Conservation (phyloP, 2,888 invertebrate genomes). For the Petrophora chlorosata region DNA sequence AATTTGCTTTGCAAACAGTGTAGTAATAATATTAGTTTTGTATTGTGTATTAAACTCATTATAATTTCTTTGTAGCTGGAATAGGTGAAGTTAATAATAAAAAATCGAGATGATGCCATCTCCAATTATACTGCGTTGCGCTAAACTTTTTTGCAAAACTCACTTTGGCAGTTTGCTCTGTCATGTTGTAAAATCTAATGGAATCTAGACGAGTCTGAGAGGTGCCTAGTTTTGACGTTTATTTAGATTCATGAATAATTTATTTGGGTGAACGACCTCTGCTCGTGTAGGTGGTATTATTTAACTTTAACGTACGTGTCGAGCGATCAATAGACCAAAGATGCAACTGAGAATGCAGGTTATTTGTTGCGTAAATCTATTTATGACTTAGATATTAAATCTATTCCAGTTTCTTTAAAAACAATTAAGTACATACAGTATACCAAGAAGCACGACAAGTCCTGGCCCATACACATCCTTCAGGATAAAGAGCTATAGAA, state of each 20-base stretch:
- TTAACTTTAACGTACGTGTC: conserved; percentile 17
- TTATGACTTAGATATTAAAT: too few species aligned
- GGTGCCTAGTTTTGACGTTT: conserved; percentile 26
- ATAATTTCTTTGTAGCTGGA: too few species aligned
- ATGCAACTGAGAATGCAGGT: not conserved
- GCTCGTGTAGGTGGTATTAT: conserved; percentile 40
- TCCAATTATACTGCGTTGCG: conserved; percentile 51
- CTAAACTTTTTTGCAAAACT: conserved; percentile 57
- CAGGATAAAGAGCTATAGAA: too few species aligned
- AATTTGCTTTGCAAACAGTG: too few species aligned
- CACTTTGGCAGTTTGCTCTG: conserved; percentile 61
- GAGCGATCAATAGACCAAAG: conserved; percentile 10
- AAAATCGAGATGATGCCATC: conserved; percentile 19
- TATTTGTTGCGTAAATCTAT: not conserved
- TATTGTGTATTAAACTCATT: too few species aligned
- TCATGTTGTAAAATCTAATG: conserved; percentile 37
- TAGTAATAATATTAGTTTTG: too few species aligned
- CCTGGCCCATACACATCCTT: too few species aligned
- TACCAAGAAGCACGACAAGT: too few species aligned
- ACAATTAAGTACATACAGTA: too few species aligned
- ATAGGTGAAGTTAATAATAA: conserved; percentile 6
- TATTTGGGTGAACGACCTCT: conserved; percentile 46
- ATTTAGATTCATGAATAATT: conserved; percentile 39
- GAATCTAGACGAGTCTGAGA: conserved; percentile 30
- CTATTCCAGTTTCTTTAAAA: too few species aligned